A percentile compares a stretch with the other conserved stretches of the same genome.
Evolutionary conservation across 1,140 invertebrate genomes (phyloP).

Genomic region (Spodoptera litura): DNA sequence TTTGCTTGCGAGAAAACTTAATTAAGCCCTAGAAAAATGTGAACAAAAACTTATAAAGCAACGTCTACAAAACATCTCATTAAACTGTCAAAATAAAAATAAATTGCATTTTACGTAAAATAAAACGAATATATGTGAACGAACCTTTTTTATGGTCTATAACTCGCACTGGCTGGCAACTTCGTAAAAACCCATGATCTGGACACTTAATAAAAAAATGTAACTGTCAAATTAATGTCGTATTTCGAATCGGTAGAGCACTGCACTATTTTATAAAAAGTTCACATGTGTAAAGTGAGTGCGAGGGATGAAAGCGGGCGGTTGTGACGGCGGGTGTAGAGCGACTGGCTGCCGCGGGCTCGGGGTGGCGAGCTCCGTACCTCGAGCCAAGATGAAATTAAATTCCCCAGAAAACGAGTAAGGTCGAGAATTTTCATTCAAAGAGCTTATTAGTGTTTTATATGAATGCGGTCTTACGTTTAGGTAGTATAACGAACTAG

Average conservation of each 20-base stretch:
- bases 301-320: constrained; percentile 45
- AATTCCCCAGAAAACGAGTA: constrained; percentile 44
- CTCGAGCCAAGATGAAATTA: not conserved
- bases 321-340: constrained; percentile 33
- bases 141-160: constrained; percentile 67
- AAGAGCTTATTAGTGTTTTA: constrained; percentile 16
- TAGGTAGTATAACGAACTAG: not conserved
- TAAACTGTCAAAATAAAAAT: not conserved
- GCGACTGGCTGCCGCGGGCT: constrained; percentile 59
- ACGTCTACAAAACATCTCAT: constrained; percentile 3
- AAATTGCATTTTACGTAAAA: constrained; percentile 22
- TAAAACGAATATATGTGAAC: constrained; percentile 16
- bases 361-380: not conserved
- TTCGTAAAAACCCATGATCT: constrained; percentile 64
- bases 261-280: constrained; percentile 71
- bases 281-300: constrained; percentile 51
- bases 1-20: constrained; percentile 7
- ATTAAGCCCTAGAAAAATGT: constrained; percentile 13
- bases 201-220: constrained; percentile 50
- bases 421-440: constrained; percentile 44
- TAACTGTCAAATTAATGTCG: constrained; percentile 24
- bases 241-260: constrained; percentile 46
- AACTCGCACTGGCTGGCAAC: constrained; percentile 57
- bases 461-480: not conserved
- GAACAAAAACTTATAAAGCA: not conserved